Percentiles rank a stretch among this genome's conserved stretches.
These are phyloP conservation scores for Lanistes nyassanus DNA, from an alignment of 1,140 invertebrate genomes.

Conservation along the genomic window DNA sequence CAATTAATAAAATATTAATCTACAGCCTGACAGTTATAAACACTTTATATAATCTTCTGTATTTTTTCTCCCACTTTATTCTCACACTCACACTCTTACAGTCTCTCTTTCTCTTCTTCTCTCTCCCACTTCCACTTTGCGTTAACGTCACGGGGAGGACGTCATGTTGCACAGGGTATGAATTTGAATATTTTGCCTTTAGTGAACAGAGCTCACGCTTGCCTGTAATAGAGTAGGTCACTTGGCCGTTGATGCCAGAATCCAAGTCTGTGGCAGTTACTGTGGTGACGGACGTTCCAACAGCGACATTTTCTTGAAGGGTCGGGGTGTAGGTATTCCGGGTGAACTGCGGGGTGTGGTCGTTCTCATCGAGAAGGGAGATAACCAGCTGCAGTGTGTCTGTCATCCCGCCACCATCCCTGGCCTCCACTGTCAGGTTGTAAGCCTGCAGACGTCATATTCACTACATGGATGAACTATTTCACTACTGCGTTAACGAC, in stretches of 20 bases:
- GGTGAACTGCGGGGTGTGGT: constrained; percentile 81
- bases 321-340: constrained; percentile 30
- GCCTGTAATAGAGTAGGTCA: constrained; percentile 31
- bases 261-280: constrained; percentile 54
- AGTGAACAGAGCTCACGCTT: no score
- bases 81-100: neutral
- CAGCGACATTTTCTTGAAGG: constrained; percentile 38
- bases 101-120: no score
- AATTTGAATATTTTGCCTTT: no score
- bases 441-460: constrained; percentile 38
- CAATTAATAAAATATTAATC: no score
- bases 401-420: constrained; percentile 35
- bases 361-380: constrained; percentile 81
- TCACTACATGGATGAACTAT: no score
- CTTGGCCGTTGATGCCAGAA: constrained; percentile 46
- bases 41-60: no score
- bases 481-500: no score
- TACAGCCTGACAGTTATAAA: no score
- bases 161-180: no score
- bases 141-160: no score
- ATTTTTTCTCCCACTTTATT: no score
- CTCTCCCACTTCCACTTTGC: no score
- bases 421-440: constrained; percentile 35
- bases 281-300: constrained; percentile 27
- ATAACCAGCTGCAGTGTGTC: constrained; percentile 41